These are phyloP conservation scores for Phymorhynchus buccinoides DNA, from an alignment of 1,140 invertebrate species.

Conservation along the genomic window DNA sequence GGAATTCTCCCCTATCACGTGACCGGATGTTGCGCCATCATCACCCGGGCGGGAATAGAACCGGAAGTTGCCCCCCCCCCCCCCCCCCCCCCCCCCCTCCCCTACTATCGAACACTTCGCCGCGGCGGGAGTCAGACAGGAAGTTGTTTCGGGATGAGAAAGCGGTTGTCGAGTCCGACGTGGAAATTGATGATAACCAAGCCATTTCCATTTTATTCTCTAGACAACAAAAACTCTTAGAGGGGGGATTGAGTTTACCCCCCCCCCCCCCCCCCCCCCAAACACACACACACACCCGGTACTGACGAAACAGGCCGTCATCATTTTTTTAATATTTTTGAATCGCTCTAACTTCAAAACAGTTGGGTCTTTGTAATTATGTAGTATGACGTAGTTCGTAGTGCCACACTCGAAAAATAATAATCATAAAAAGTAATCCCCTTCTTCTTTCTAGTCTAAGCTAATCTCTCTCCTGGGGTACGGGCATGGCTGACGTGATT, in stretches of 20 bases:
- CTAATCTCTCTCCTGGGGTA: neutral
- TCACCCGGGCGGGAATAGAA: slow-evolving; percentile 20
- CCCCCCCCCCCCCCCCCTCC: no score
- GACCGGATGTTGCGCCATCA: slow-evolving; percentile 10
- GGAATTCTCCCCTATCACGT: slow-evolving; percentile 24
- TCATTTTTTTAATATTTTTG: no score
- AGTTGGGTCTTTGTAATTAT: neutral
- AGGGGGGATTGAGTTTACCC: neutral
- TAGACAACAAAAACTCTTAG: slow-evolving; percentile 6
- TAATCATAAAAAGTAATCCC: neutral
- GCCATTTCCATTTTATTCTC: slow-evolving; percentile 28
- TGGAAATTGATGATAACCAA: slow-evolving; percentile 23
- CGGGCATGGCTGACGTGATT: neutral
- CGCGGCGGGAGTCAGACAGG: neutral
- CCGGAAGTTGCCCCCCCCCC: slow-evolving; percentile 22
- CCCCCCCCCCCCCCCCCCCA: neutral
- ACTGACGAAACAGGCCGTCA: slow-evolving; percentile 7
- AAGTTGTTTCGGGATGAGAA: slow-evolving; percentile 24
- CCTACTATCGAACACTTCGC: neutral
- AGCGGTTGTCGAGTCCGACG: slow-evolving; percentile 18
- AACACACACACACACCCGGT: neutral
- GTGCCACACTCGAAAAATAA: no score
- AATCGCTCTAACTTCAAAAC: slow-evolving; percentile 7
- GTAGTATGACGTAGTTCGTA: no score
- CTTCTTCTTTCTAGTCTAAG: neutral